These are phyloP conservation scores for Chlorops oryzae DNA, from an alignment of 1,140 invertebrate genomes.

Conservation along the genomic window DNA sequence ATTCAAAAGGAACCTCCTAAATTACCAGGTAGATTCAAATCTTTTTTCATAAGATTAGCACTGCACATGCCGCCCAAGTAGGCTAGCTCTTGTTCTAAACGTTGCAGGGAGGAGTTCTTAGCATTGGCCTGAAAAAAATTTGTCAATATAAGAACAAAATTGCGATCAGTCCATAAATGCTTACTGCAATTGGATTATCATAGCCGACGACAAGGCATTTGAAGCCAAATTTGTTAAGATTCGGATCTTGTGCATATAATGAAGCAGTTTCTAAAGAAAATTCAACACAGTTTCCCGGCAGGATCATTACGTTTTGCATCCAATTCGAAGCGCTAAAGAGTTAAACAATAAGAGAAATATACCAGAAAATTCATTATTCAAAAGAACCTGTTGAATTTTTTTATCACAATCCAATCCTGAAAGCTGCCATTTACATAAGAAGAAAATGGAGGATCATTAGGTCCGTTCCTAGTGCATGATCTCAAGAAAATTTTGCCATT, in stretches of 20 bases:
- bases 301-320: constrained; percentile 77
- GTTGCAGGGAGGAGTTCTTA: constrained; percentile 55
- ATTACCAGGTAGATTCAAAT: constrained; percentile 66
- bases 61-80: constrained; percentile 88
- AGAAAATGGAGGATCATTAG: no score
- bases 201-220: constrained; percentile 89
- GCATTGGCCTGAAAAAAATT: constrained; percentile 31
- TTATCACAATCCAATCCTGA: constrained; percentile 44
- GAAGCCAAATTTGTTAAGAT: constrained; percentile 77
- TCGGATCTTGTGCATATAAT: constrained; percentile 90
- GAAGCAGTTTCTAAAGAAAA: constrained; percentile 94
- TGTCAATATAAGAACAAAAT: constrained; percentile 29
- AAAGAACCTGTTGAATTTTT: constrained; percentile 45
- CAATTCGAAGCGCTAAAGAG: constrained; percentile 65
- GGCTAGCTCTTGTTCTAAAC: constrained; percentile 83
- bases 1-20: not conserved
- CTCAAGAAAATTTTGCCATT: no score
- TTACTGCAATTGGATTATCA: constrained; percentile 62
- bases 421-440: no score
- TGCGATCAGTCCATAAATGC: not conserved
- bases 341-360: constrained; percentile 1
- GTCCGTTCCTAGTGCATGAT: no score
- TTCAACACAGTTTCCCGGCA: constrained; percentile 90
- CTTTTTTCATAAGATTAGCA: constrained; percentile 79
- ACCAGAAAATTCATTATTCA: not conserved